Base-by-base conservation (phyloP, 2,888 invertebrate species). In the Onthophagus sagittarius region DNA sequence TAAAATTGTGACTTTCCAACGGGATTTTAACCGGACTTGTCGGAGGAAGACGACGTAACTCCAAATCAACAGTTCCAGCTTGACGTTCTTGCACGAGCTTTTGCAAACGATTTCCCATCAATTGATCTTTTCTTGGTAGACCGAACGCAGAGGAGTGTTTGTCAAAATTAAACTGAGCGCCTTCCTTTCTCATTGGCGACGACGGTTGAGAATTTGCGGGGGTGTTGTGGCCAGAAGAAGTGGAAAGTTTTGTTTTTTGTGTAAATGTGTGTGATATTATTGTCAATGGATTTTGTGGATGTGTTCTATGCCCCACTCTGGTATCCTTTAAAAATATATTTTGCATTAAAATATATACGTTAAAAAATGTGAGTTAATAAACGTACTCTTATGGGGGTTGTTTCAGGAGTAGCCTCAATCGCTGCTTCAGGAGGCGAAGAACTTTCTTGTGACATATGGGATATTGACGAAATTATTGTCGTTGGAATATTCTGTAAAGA, bases 381-480 rank as follows among this genome's bases (percentile, higher is more conserved):
- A 77, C 81, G 77, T 80, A 85, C 93, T 84, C 93, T 92, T 15
- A 94, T 89, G 1, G 95, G 95, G 62, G 95, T 95, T 69, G 94
- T 95, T 87, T 95, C 95, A 0, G 95, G 95, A 5, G 95, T 95
- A 2, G 95, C 95, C 86, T 95, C 95, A 73, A 95, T 92, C 32
- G 94, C 95, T 65, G 94, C 94, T 86, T 95, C 95, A 4, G 94
- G 94, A 33, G 94, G 94, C 13, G 93, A 92, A 0, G 91, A 89
- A 53, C 91, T 90, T 81, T 90, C 88, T 76, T 87, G 87, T 71
- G 84, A 82, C 62, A 71, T 74, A 64, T 73, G 75, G 13, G 75
- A 73, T 15, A 79, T 77, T 9, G 81, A 76, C 7, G 74, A 65
- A 62, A 74, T 75, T 15, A 75, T 32, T n/a, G 75, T 73, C 7